Percentiles rank a stretch among this genome's conserved stretches.
Conservation (phyloP, 37 sponge, comb jelly and placozoan genomes). For the Mnemiopsis leidyi region DNA sequence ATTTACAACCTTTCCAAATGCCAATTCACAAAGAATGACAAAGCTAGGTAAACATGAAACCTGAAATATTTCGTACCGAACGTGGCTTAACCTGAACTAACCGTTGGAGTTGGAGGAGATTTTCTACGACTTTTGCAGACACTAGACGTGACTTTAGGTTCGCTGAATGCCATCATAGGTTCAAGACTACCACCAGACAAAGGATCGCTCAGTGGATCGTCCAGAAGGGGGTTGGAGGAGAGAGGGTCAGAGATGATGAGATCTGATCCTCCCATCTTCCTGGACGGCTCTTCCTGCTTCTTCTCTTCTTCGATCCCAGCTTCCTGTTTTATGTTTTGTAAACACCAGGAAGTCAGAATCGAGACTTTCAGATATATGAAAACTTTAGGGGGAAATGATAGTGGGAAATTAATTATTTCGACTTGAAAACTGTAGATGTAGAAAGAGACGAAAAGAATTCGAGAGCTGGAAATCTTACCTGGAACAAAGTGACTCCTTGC, state of each 20-base stretch:
- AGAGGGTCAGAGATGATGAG: neutral
- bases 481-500: neutral
- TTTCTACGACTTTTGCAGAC: neutral
- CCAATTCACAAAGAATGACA: too few species aligned
- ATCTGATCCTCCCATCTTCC: constrained; percentile 8
- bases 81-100: too few species aligned
- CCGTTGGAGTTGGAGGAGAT: constrained; percentile 1
- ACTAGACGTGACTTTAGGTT: neutral
- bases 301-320: neutral
- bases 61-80: too few species aligned
- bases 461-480: too few species aligned
- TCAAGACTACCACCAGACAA: neutral
- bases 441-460: too few species aligned
- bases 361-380: too few species aligned
- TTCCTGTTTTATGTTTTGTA: neutral
- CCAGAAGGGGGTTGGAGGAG: neutral
- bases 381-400: too few species aligned
- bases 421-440: too few species aligned
- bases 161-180: neutral
- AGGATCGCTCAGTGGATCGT: constrained; percentile 18
- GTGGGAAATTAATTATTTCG: too few species aligned
- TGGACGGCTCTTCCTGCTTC: neutral
- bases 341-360: too few species aligned
- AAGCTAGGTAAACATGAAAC: too few species aligned
- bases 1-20: too few species aligned